Evolutionary conservation across 2,113 vertebrate species (phyloP).

Genomic region (Indri indri): DNA sequence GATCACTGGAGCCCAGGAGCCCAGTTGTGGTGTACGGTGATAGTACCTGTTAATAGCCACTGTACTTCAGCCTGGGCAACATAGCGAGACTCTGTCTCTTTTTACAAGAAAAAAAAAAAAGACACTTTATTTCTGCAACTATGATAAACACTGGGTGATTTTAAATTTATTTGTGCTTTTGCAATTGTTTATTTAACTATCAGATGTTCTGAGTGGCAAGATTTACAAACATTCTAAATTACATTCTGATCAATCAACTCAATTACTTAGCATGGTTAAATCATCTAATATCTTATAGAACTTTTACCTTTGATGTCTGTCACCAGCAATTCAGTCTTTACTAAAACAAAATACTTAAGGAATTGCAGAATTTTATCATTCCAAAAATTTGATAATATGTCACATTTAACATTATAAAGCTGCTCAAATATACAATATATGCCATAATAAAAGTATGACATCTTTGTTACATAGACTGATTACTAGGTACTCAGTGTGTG

Average conservation of each 20-base stretch:
- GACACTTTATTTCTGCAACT: neutral
- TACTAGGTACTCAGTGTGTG: neutral
- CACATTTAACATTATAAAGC: neutral
- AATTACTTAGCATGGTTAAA: neutral
- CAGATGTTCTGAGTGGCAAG: neutral
- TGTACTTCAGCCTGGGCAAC: neutral
- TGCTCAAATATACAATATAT: neutral
- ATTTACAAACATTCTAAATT: neutral
- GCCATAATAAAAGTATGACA: neutral
- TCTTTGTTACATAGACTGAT: neutral
- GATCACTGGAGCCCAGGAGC: neutral
- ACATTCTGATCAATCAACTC: neutral
- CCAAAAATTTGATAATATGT: neutral
- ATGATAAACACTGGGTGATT: neutral
- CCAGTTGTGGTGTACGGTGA: neutral
- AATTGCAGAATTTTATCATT: neutral
- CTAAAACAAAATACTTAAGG: neutral
- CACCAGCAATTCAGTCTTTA: neutral
- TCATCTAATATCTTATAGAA: neutral
- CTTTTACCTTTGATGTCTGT: neutral
- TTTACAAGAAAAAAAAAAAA: neutral
- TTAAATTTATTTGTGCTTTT: constrained; percentile 15
- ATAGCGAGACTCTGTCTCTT: neutral
- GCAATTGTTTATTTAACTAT: neutral
- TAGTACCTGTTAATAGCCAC: neutral